phyloP scores from a whole-genome alignment of 2,888 invertebrate species.

The Drosophila stalkeri region DNA sequence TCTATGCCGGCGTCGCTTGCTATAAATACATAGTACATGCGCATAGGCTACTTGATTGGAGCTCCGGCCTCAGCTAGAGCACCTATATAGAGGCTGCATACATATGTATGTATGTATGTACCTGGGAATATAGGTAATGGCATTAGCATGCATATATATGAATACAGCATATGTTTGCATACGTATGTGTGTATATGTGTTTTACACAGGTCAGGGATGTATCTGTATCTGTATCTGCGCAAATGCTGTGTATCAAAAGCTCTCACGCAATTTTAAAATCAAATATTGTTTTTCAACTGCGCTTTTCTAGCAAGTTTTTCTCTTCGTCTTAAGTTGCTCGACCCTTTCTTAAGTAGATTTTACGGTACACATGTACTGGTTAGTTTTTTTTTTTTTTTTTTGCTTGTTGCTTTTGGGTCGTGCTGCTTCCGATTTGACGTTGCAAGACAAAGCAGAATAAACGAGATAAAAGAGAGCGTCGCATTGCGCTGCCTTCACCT shows the following conservation, averaged over 20 bases:
- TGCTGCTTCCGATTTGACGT: conserved; percentile 24
- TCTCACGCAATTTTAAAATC: conserved; percentile 6
- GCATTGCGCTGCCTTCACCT: conserved; percentile 31
- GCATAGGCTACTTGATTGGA: conserved; percentile 48
- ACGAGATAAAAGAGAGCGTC: conserved; percentile 4
- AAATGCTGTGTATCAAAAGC: conserved; percentile 29
- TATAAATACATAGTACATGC: conserved; percentile 55
- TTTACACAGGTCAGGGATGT: conserved; percentile 72
- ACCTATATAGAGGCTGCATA: conserved; percentile 13
- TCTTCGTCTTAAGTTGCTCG: too few relatives aligned
- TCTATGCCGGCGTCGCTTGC: conserved; percentile 43
- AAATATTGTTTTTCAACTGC: conserved; percentile 2
- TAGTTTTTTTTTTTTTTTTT: conserved; percentile 13
- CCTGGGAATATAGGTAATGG: conserved; percentile 43
- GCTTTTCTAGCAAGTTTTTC: not conserved
- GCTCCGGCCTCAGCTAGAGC: conserved; percentile 15
- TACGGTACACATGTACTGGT: not conserved
- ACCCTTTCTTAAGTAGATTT: not conserved
- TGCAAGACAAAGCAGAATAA: conserved; percentile 15
- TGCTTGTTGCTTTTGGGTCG: conserved; percentile 12
- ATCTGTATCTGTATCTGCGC: conserved; percentile 44
- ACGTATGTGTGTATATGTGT: conserved; percentile 26
- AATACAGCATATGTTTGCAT: conserved; percentile 17
- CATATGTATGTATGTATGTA: conserved; percentile 8
- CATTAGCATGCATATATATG: conserved; percentile 31